Base-by-base conservation (phyloP, 2,113 vertebrate species). In the Megalops atlanticus region DNA sequence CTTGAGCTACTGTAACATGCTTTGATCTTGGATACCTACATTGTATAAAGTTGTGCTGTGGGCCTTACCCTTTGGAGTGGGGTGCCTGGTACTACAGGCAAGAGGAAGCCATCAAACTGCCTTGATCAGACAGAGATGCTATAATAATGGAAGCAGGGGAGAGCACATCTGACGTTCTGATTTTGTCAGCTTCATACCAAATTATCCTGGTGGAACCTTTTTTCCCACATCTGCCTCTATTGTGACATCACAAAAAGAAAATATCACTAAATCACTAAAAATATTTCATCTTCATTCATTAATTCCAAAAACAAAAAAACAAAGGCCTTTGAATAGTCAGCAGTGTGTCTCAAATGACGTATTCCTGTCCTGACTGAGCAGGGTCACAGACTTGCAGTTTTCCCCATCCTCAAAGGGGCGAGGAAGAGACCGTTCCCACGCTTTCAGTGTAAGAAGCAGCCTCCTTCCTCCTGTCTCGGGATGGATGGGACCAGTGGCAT, bases 391-490 rank as follows among this genome's bases (percentile, higher is more conserved):
- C 40, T 81, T 21, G 49, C 41, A 49, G 21, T 70, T 47, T 47
- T 70, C n/a, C 71, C 35, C 24, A 69, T 49, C 64, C 74, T 43
- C 54, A 38, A 76, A 69, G 64, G 21, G 68, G 35, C 41, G 39
- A 24, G 3, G 49, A 11, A 21, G 18, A 45, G 54, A 54, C 38
- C 43, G 38, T 82, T 82, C 81, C 81, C 76, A 82, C 81, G 76
- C 58, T 77, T 70, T 38, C 36, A 43, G 16, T 15, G 39, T 45
- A 31, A 68, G 45, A 40, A 38, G 12, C 10, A 7, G 64, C 43
- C 70, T 45, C n/a, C 78, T 27, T 45, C 54, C 38, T 64, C 39
- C 45, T 38, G 33, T 73, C 45, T 47, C 69, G 7, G 36, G 75
- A 41, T 27, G 35, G 43, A 35, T 3, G 33, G 27, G 35, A 41